These are phyloP conservation scores for Synergus itoensis DNA, from an alignment of 2,888 invertebrate species.

Conservation along the genomic window DNA sequence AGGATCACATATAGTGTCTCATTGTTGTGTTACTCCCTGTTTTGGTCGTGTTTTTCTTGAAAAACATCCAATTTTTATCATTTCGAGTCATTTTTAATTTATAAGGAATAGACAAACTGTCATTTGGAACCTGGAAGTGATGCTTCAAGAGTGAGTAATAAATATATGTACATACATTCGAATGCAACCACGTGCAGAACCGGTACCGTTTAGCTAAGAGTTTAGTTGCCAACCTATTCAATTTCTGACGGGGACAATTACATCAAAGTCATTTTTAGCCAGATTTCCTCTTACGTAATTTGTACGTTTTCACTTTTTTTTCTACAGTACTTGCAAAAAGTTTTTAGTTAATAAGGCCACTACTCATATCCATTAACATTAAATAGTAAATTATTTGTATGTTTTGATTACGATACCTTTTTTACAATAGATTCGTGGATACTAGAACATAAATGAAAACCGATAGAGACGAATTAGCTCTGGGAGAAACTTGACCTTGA, in stretches of 20 bases:
- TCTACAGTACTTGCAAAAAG: not conserved
- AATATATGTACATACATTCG: not conserved
- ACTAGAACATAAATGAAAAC: not conserved
- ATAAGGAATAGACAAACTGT: not conserved
- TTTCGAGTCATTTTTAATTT: not conserved
- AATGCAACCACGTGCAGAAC: not conserved
- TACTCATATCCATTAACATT: not conserved
- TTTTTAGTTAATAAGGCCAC: not conserved
- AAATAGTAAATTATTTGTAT: not conserved
- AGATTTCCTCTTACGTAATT: not conserved
- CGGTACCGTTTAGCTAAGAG: not conserved
- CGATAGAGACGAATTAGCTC: not conserved
- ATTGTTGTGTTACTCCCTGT: not conserved
- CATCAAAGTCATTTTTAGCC: slow-evolving; percentile 4
- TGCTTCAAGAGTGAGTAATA: not conserved
- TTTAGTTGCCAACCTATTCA: not conserved
- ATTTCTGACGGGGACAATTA: not conserved
- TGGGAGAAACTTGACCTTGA: not conserved
- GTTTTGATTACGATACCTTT: not conserved
- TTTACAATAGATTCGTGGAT: not conserved
- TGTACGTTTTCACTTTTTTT: not conserved
- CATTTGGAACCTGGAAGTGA: not conserved
- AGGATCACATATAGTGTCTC: too few species aligned
- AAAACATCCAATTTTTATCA: not conserved
- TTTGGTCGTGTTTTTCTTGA: not conserved